phyloP scores from a whole-genome alignment of 2,113 vertebrate species.

The Reinhardtius hippoglossoides region DNA sequence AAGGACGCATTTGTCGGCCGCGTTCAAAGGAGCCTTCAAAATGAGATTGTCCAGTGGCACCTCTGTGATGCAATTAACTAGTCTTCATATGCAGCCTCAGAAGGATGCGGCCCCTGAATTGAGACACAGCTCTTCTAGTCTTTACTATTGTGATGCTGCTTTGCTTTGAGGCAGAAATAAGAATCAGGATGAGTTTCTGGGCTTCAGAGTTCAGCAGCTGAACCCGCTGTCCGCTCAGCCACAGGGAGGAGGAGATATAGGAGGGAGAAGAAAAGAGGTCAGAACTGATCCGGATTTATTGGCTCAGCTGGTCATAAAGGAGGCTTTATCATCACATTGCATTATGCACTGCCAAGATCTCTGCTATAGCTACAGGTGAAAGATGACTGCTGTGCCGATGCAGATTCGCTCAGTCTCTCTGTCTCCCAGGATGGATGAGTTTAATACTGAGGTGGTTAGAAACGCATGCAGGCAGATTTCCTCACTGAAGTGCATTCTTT shows the following conservation, averaged over 20 bases:
- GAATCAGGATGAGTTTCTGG: background rate
- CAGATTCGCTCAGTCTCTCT: conserved; percentile 28
- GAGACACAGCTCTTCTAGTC: background rate
- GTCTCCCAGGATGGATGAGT: conserved; percentile 74
- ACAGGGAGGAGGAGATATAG: conserved; percentile 9
- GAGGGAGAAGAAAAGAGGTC: conserved; percentile 41
- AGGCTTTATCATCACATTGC: conserved; percentile 65
- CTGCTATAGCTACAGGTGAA: conserved; percentile 73
- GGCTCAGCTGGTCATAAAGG: conserved; percentile 73
- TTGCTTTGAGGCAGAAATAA: conserved; percentile 19
- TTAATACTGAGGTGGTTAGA: conserved; percentile 72
- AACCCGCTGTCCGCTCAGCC: conserved; percentile 9
- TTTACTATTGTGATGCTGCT: conserved; percentile 13
- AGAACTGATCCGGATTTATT: conserved; percentile 67
- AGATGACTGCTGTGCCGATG: conserved; percentile 57
- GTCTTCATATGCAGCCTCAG: too few species aligned
- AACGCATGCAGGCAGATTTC: conserved; percentile 46
- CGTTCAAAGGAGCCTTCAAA: too few species aligned
- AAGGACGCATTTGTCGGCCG: too few species aligned
- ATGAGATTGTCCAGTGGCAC: too few species aligned
- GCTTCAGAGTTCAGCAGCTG: conserved; percentile 14
- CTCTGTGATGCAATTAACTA: too few species aligned
- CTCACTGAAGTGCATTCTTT: conserved; percentile 39
- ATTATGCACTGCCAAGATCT: conserved; percentile 70
- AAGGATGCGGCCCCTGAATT: too few species aligned